Evolutionary conservation across 1,140 invertebrate genomes (phyloP), one percentile per base, ranked within the genome.

Genomic region (Drosophila parabipectinata): DNA sequence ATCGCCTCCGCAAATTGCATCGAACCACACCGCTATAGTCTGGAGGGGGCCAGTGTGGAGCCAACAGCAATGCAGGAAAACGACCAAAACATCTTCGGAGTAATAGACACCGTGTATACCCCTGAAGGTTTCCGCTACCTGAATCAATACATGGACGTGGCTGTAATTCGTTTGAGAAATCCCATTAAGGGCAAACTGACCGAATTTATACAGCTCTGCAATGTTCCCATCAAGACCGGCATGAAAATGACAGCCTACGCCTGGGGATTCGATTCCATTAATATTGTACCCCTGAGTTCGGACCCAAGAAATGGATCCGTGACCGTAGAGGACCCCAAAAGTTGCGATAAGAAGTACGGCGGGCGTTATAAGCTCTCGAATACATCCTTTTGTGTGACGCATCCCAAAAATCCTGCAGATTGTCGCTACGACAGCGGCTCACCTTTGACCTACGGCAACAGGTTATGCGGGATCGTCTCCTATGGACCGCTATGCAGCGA

Each of bases 1-100:
- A 21, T 79, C 9, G 56, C 56, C 8, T 79, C 77, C 0, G 77
- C 55, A 9, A 77, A 57, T 47, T 79, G 77, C 21, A 68, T 79
- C 14, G 3, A 48, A 5, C 68, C 62, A 0, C 54, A 54, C 47
- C 55, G 60, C 2, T 62, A 62, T 8, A 51, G 44, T 10, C 2
- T 58, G 0, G 28, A 39, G 1, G 52, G 53, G 3, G 30, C 44
- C 7, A 62, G 26, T 24, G 73, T 66, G 3, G 55, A 60, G 8
- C 41, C 53, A 2, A 72, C 77, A 2, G 62, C 58, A 4, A 45
- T 6, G 4, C 3, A 7, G 41, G n/a, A 44, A 6, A 7, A 5
- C 0, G 7, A 21, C 9, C 44, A 56, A 6, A 24, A 26, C 15
- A 30, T 26, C 18, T 57, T 57, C 4, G 53, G 24, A 28, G 7